These are phyloP conservation scores for Hyperoplus lanceolatus DNA, from an alignment of 2,797 vertebrate genomes.

Conservation along the genomic window DNA sequence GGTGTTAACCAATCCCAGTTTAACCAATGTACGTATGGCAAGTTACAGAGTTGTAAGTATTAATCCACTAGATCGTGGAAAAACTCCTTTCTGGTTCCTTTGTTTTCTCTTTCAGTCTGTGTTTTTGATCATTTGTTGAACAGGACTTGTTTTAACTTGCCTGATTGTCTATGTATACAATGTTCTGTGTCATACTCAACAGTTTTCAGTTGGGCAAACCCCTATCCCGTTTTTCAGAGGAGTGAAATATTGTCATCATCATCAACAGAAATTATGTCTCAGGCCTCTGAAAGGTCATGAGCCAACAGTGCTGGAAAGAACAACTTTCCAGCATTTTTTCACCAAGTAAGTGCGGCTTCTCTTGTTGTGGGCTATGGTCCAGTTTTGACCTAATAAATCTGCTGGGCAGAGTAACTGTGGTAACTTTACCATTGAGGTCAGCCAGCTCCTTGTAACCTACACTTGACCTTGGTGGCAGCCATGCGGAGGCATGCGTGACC, in stretches of 20 bases:
- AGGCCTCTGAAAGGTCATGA: not conserved
- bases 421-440: constrained; percentile 47
- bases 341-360: constrained; percentile 16
- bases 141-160: constrained; percentile 19
- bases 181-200: not conserved
- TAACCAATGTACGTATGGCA: not conserved
- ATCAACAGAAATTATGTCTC: constrained; percentile 29
- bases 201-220: constrained; percentile 13
- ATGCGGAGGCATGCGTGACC: constrained; percentile 57
- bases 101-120: constrained; percentile 6
- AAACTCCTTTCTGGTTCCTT: constrained; percentile 1
- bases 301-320: not conserved
- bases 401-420: constrained; percentile 44
- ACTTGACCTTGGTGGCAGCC: constrained; percentile 65
- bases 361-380: constrained; percentile 19
- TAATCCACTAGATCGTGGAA: not conserved
- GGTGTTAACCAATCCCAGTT: not conserved
- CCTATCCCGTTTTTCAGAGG: constrained; percentile 22
- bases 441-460: constrained; percentile 56
- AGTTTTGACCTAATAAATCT: constrained; percentile 52
- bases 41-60: not conserved
- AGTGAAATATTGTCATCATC: constrained; percentile 18
- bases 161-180: not conserved
- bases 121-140: constrained; percentile 4
- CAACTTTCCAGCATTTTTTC: constrained; percentile 14